Evolutionary conservation across 1,140 invertebrate genomes (phyloP).

Genomic region (Hirudo medicinalis): DNA sequence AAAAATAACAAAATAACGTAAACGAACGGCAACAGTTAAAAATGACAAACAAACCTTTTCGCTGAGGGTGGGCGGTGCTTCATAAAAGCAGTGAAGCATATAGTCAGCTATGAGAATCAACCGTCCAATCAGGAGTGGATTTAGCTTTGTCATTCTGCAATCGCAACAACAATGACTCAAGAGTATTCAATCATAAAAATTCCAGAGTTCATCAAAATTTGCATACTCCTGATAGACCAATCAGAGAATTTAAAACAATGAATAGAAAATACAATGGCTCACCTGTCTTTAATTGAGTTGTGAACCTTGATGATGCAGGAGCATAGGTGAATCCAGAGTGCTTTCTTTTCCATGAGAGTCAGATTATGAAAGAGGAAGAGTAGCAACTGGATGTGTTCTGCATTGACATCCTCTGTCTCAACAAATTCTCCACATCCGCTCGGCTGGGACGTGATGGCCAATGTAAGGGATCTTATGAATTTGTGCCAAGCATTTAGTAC

Average conservation of each 20-base stretch:
- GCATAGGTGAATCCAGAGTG: slow-evolving; percentile 57
- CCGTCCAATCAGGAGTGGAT: slow-evolving; percentile 63
- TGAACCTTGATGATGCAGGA: slow-evolving; percentile 25
- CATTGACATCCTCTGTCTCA: slow-evolving; percentile 52
- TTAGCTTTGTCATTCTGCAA: slow-evolving; percentile 26
- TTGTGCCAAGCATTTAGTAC: too few species aligned
- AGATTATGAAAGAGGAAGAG: slow-evolving; percentile 85
- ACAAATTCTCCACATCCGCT: background rate
- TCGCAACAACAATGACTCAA: too few species aligned
- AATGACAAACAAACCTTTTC: slow-evolving; percentile 41
- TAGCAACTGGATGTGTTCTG: slow-evolving; percentile 83
- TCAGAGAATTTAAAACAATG: slow-evolving; percentile 7
- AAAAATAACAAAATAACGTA: background rate
- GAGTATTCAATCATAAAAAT: too few species aligned
- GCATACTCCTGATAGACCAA: background rate
- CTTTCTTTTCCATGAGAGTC: slow-evolving; percentile 89
- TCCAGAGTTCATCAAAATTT: too few species aligned
- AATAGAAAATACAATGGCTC: slow-evolving; percentile 3
- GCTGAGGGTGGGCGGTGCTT: slow-evolving; percentile 47
- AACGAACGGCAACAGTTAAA: background rate
- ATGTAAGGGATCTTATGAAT: background rate
- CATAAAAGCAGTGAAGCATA: slow-evolving; percentile 84
- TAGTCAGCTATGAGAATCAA: slow-evolving; percentile 82
- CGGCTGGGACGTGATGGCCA: background rate
- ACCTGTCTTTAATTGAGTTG: background rate